Evolutionary conservation across 2,797 vertebrate species (phyloP).

Genomic region (Micrastur ruficollis): DNA sequence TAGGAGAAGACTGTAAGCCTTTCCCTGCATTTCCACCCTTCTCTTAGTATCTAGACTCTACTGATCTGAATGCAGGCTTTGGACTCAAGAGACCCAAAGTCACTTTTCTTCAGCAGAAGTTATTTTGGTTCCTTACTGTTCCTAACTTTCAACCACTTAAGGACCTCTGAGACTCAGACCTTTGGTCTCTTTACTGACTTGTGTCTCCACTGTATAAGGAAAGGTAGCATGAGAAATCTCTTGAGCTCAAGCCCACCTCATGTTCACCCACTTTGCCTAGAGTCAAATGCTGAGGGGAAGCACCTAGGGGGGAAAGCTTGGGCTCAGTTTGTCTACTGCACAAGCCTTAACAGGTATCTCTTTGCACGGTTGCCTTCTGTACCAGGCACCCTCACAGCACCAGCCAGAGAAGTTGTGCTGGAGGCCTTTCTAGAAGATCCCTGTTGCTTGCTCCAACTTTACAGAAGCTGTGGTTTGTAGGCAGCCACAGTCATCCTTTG

Average conservation of each 20-base stretch:
- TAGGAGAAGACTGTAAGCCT: background rate
- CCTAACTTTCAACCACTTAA: background rate
- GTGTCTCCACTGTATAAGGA: background rate
- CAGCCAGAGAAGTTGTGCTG: background rate
- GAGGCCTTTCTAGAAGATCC: background rate
- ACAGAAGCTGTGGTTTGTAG: background rate
- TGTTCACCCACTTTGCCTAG: background rate
- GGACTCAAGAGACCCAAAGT: background rate
- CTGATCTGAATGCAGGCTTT: background rate
- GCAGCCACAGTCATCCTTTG: background rate
- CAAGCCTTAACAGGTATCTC: background rate
- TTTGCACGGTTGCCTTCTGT: background rate
- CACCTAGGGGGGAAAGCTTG: background rate
- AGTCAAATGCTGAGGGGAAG: background rate
- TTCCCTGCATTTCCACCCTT: background rate
- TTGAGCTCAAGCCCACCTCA: rapidly evolving
- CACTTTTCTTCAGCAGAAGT: background rate
- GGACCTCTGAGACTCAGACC: background rate
- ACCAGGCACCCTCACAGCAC: background rate
- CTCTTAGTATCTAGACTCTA: background rate
- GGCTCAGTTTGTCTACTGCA: background rate
- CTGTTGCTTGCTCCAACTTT: background rate
- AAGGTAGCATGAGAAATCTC: background rate
- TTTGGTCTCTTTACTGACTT: background rate
- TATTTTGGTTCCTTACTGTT: background rate